Conservation (phyloP, 2,797 vertebrate genomes). For the Gouania willdenowi region DNA sequence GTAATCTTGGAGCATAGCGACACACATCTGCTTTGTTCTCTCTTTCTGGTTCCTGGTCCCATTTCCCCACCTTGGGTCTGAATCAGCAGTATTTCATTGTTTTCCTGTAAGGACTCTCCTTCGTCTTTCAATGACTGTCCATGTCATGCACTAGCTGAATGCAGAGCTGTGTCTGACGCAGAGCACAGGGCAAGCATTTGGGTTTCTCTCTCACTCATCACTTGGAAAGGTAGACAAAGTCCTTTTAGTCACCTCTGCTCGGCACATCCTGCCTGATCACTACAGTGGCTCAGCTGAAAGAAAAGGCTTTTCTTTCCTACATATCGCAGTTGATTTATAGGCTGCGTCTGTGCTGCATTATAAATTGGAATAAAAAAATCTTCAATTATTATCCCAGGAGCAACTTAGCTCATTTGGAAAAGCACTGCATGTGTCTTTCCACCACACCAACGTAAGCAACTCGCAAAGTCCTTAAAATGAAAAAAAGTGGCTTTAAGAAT, state of each 20-base stretch:
- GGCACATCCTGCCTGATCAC: slow-evolving; percentile 40
- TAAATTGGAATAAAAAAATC: slow-evolving; percentile 52
- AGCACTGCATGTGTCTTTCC: slow-evolving; percentile 30
- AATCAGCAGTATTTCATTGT: slow-evolving; percentile 42
- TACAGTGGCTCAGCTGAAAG: slow-evolving; percentile 32
- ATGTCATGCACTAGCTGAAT: no score
- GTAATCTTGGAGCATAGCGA: no score
- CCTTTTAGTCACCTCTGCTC: slow-evolving; percentile 23
- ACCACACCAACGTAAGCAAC: neutral
- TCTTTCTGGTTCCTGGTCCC: slow-evolving; percentile 10
- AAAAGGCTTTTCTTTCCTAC: slow-evolving; percentile 15
- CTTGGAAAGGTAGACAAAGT: slow-evolving; percentile 41
- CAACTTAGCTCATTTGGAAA: slow-evolving; percentile 54
- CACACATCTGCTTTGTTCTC: no score
- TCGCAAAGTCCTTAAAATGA: no score
- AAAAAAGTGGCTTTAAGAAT: no score
- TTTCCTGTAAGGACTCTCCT: slow-evolving; percentile 1
- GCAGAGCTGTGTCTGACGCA: slow-evolving; percentile 14
- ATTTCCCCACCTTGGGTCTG: slow-evolving; percentile 18
- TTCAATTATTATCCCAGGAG: slow-evolving; percentile 62
- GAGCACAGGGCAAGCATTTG: slow-evolving; percentile 20
- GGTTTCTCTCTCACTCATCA: slow-evolving; percentile 39
- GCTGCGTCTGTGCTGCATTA: slow-evolving; percentile 19
- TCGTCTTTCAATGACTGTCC: no score
- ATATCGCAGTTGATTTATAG: slow-evolving; percentile 54